Base-by-base conservation (phyloP, 2,888 invertebrate species). In the Pachymerium ferrugineum region DNA sequence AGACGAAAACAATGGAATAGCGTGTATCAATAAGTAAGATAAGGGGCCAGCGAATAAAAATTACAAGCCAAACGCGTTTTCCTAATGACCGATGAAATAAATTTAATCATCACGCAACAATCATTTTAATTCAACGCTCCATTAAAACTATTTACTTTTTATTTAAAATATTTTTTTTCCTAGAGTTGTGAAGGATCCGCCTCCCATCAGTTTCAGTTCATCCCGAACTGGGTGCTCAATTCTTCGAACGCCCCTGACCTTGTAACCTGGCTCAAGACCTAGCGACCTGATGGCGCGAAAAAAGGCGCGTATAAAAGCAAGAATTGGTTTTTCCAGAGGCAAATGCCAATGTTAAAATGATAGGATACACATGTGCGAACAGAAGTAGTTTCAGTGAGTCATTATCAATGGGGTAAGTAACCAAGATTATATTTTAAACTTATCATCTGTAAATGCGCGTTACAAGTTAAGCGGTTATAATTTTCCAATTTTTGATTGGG, bases 281-380 rank as follows among this genome's bases (percentile, higher is more conserved):
- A 62, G 62, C 62, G 62, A 62, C 62, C 62, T 62, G 62, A 62
- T 62, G 62, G 62, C 62, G 62, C 62, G 28, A 62, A 62, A 62
- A 62, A 28, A 25, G 62, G 62, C 28, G 10, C 62, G n/a, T 62
- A 62, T 62, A 62, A 25, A 62, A 62, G 62, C 62, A 3, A 6
- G 0, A 1, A 1, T 62, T 62, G 25, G 25, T 25, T 28, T 3
- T 28, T 62, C 62, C 28, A 19, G 28, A 12, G 28, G 62, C 62
- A 25, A 62, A 25, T 25, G 12, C n/a, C n/a, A n/a, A n/a, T n/a
- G n/a, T n/a, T n/a, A n/a, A n/a, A n/a, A n/a, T n/a, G n/a, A n/a
- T n/a, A n/a, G n/a, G n/a, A n/a, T n/a, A n/a, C n/a, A n/a, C 12
- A 62, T 47, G 47, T 62, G 22, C 25, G 12, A 28, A 62, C 62